Evolutionary conservation across 2,888 invertebrate species (phyloP), one percentile per base, ranked within the genome.

Genomic region (Zhengitettix transpicula): DNA sequence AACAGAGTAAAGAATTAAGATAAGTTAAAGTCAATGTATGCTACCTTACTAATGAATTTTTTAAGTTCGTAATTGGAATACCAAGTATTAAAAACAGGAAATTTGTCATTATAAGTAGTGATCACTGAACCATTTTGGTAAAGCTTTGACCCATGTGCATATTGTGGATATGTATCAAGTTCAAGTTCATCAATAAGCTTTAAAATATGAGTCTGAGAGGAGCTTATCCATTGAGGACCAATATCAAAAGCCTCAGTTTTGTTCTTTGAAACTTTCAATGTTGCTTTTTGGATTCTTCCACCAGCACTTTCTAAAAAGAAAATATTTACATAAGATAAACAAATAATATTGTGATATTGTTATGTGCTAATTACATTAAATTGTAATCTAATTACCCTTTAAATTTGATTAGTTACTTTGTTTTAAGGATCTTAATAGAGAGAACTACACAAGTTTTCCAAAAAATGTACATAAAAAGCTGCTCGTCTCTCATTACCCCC

Each of bases 231-330:
- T 16, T 51, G 40, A 12, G 47, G 52, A 28, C 59, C 59, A 9
- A 59, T 10, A 40, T 59, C 59, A 56, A 59, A 56, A 7, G 15
- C 17, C 14, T 59, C 53, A 15, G 40, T 42, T 51, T 28, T 15
- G 9, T 12, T 2, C 10, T 28, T 12, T 11, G 16, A 28, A 5
- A 55, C 54, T 28, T 42, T 52, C 1, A 56, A 9, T n/a, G 10
- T 41, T 9, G 52, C 52, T 51, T 56, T 41, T 14, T 42, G 44
- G 12, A 56, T 56, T n/a, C 53, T 14, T 5, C 59, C 59, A 56
- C 59, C 59, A n/a, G 52, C 42, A 41, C 53, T 10, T 44, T 56
- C 59, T 59, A 52, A n/a, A 59, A 55, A 16, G 2, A 52, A 52
- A 16, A 15, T 16, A 16, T 52, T 2, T 11, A 47, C 8, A 47